Conservation (phyloP, 2,797 vertebrate genomes). For the Chelon auratus region DNA sequence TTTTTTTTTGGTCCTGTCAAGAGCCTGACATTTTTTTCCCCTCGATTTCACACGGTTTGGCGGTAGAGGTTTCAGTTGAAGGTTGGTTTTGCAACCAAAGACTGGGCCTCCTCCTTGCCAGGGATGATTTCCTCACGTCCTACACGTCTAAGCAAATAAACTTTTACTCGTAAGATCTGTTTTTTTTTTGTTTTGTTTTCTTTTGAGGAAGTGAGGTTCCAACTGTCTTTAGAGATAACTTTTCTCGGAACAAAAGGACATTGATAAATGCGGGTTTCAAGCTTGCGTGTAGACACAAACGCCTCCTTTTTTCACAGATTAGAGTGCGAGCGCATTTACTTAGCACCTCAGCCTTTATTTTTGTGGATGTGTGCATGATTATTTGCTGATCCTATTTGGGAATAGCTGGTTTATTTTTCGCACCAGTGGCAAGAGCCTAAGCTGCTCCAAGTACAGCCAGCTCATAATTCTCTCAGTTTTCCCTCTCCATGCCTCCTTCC, state of each 20-base stretch:
- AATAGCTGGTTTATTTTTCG: slow-evolving; percentile 58
- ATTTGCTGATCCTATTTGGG: slow-evolving; percentile 62
- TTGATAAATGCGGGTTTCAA: background rate
- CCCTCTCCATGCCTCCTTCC: slow-evolving; percentile 33
- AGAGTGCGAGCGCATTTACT: slow-evolving; percentile 6
- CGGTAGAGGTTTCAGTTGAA: slow-evolving; percentile 13
- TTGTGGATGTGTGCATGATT: slow-evolving; percentile 35
- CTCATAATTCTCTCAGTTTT: slow-evolving; percentile 31
- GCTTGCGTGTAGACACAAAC: background rate
- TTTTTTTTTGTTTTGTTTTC: background rate
- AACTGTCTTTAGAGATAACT: slow-evolving; percentile 45
- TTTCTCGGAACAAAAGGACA: background rate
- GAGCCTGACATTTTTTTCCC: background rate
- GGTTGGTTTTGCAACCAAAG: slow-evolving; percentile 14
- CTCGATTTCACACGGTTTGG: slow-evolving; percentile 18
- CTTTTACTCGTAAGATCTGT: background rate
- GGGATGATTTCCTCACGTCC: slow-evolving; percentile 26
- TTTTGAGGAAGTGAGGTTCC: slow-evolving; percentile 29
- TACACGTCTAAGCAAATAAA: background rate
- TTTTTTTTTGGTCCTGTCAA: background rate
- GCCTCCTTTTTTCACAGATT: background rate
- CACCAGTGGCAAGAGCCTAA: slow-evolving; percentile 41
- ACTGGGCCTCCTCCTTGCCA: background rate
- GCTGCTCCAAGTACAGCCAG: slow-evolving; percentile 31
- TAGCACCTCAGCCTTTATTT: slow-evolving; percentile 11